Base-by-base conservation (phyloP, 2,888 invertebrate species). In the Hirtodrosophila cameraria region DNA sequence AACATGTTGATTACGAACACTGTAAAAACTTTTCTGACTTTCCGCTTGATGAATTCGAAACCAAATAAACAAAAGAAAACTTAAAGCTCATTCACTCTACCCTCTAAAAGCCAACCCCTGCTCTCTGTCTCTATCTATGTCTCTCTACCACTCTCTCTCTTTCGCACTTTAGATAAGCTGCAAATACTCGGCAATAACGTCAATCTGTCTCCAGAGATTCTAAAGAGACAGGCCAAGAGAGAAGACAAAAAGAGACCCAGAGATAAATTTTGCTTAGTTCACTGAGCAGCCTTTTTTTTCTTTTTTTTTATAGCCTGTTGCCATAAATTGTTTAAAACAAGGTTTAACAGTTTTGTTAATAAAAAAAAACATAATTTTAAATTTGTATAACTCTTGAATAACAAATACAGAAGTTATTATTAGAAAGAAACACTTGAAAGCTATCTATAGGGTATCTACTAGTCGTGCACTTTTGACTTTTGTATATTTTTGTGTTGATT, bases 31-130 rank as follows among this genome's bases (percentile, higher is more conserved):
- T 85, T 66, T 76, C 54, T 81, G 62, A 62, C 75, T 82, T 82
- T 87, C 86, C 81, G 81, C 83, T 82, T 82, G 87, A 85, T 81
- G 75, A 87, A 85, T 82, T 87, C 69, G 72, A 82, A 66, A 48
- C 65, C 63, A 82, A 87, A 82, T 85, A 78, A 87, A 87, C 72
- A 62, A 70, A 75, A 62, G 41, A 12, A 63, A 81, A 77, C 55
- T 74, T 60, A 28, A 25, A 52, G 20, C 45, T 39, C 52, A 28
- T 20, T 27, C 12, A 6, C 33, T 30, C 9, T 31, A 12, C 18
- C 11, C n/a, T 27, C 20, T 28, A 35, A 25, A 18, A 13, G 11
- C 2, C 7, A 16, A 4, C 25, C 18, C n/a, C 5, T 20, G 9
- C 4, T 5, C 9, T 4, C n/a, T 12, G 18, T 4, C 33, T 7